phyloP scores from a whole-genome alignment of 1,140 invertebrate genomes.

The Meloidogyne exigua region DNA sequence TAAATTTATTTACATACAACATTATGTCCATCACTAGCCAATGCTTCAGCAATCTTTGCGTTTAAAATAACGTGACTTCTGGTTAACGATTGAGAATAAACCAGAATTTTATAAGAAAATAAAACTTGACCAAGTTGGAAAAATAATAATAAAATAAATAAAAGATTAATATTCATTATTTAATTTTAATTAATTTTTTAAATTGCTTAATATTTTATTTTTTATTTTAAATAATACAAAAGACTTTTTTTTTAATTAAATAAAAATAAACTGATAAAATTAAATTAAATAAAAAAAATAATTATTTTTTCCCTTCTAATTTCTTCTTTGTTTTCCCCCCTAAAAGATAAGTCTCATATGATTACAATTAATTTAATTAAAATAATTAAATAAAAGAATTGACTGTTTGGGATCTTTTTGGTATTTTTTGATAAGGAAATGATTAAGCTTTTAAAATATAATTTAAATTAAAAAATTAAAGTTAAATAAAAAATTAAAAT shows the following conservation, averaged over 20 bases:
- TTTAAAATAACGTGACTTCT: conserved; percentile 31
- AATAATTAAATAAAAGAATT: too few relatives aligned
- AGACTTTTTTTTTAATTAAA: too few relatives aligned
- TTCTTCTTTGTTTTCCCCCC: too few relatives aligned
- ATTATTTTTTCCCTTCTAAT: too few relatives aligned
- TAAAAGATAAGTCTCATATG: too few relatives aligned
- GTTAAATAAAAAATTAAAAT: too few relatives aligned
- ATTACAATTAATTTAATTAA: too few relatives aligned
- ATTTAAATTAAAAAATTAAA: too few relatives aligned
- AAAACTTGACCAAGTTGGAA: background rate
- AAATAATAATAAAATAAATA: background rate
- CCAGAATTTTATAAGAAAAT: conserved; percentile 30
- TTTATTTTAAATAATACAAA: background rate
- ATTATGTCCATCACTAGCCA: conserved; percentile 38
- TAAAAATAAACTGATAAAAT: too few relatives aligned
- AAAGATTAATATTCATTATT: background rate
- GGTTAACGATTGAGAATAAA: conserved; percentile 26
- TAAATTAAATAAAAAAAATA: background rate
- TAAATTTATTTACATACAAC: conserved; percentile 23
- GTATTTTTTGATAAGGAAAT: too few relatives aligned
- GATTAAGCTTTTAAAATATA: too few relatives aligned
- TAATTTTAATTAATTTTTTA: background rate
- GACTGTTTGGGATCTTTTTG: too few relatives aligned
- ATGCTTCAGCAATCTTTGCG: conserved; percentile 26
- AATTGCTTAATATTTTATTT: background rate